Percentiles rank a stretch among this genome's conserved stretches.
These are phyloP conservation scores for Malurus elegans DNA, from an alignment of 2,113 vertebrate genomes.

Conservation along the genomic window DNA sequence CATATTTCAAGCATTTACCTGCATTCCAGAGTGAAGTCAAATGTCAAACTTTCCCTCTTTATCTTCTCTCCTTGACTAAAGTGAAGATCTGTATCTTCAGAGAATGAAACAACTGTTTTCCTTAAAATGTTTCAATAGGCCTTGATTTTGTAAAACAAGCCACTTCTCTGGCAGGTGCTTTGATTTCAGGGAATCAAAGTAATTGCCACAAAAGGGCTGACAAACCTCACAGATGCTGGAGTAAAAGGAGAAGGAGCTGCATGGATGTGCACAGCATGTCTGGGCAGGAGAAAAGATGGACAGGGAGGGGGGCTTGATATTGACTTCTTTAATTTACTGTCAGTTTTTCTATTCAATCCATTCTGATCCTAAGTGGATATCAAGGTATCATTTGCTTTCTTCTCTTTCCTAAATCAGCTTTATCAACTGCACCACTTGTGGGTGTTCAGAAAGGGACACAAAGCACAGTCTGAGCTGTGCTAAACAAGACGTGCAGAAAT, in stretches of 20 bases:
- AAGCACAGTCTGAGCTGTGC: neutral
- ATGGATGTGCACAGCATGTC: neutral
- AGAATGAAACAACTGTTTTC: conserved; percentile 53
- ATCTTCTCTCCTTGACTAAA: neutral
- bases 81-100: conserved; percentile 60
- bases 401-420: neutral
- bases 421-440: neutral
- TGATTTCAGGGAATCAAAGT: conserved; percentile 48
- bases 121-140: conserved; percentile 48
- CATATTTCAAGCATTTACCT: conserved; percentile 49
- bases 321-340: neutral
- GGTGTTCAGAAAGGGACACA: neutral
- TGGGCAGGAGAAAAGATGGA: neutral
- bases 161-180: conserved; percentile 37
- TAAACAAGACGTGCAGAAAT: neutral
- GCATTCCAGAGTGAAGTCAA: conserved; percentile 56
- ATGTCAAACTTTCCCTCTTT: conserved; percentile 35
- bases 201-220: conserved; percentile 34
- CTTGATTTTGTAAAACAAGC: conserved; percentile 54
- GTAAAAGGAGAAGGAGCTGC: neutral
- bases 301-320: neutral
- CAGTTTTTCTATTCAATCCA: neutral
- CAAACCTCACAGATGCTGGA: neutral
- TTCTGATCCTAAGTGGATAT: neutral
- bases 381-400: neutral